Evolutionary conservation across 2,113 vertebrate genomes (phyloP).

Genomic region (Ochotona curzoniae): DNA sequence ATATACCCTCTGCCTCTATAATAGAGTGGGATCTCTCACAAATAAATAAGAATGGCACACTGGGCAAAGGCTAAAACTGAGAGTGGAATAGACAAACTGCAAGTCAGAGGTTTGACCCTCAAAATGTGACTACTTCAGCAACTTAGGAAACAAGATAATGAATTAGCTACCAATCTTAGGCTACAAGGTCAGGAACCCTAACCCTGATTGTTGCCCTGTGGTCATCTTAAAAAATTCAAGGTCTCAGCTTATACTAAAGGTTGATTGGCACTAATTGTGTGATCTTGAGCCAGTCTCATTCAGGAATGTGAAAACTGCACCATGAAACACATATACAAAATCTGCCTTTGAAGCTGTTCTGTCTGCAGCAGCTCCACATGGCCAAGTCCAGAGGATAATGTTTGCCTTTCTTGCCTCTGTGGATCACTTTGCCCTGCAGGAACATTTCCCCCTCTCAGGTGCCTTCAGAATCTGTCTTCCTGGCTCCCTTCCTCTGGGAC

Average conservation of each 20-base stretch:
- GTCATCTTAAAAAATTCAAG: background rate
- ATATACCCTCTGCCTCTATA: background rate
- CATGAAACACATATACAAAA: background rate
- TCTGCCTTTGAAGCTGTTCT: background rate
- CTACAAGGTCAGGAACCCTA: slow-evolving; percentile 8
- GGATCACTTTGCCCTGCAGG: background rate
- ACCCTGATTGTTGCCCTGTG: background rate
- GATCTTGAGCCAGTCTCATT: slow-evolving; percentile 3
- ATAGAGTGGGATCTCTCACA: background rate
- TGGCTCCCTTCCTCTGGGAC: background rate
- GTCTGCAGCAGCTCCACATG: background rate
- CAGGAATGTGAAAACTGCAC: background rate
- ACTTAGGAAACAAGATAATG: slow-evolving; percentile 42
- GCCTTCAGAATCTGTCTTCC: background rate
- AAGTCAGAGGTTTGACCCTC: background rate
- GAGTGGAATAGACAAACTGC: background rate
- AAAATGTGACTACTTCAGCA: slow-evolving; percentile 12
- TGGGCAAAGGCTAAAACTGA: slow-evolving; percentile 2
- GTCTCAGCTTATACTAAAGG: background rate
- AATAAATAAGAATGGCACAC: background rate
- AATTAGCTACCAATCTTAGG: slow-evolving; percentile 17
- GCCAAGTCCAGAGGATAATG: background rate
- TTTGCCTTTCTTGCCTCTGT: background rate
- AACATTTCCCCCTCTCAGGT: background rate
- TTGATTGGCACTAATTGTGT: slow-evolving; percentile 11